Evolutionary conservation across 1,140 invertebrate species (phyloP).

Genomic region (Bombus affinis): DNA sequence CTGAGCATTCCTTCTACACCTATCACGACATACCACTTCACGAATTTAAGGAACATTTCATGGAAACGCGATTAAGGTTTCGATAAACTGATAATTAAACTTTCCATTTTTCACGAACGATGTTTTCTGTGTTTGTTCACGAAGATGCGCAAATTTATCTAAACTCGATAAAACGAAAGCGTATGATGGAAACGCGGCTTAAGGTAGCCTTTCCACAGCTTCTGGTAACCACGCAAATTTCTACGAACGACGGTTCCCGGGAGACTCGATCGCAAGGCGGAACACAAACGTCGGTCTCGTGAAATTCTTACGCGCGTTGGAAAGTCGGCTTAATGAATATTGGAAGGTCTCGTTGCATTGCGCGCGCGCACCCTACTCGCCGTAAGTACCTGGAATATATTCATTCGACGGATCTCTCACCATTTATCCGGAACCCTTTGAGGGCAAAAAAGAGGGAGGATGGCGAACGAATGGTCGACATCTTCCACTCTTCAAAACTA

Average conservation of each 20-base stretch:
- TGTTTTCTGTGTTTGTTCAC: neutral
- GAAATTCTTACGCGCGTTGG: neutral
- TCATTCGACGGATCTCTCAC: neutral
- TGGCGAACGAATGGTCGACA: too few relatives aligned
- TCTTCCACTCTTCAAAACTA: neutral
- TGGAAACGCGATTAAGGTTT: neutral
- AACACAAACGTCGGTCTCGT: neutral
- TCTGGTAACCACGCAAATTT: neutral
- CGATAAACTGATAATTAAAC: neutral
- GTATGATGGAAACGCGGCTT: too few relatives aligned
- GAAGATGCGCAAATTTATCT: neutral
- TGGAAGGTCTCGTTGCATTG: neutral
- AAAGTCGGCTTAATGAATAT: constrained; percentile 8
- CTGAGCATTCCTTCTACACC: too few relatives aligned
- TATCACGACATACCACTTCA: too few relatives aligned
- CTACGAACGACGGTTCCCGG: neutral
- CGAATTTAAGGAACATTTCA: neutral
- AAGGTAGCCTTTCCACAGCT: too few relatives aligned
- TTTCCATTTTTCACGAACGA: neutral
- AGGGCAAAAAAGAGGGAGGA: neutral
- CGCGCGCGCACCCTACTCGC: neutral
- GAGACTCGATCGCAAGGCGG: neutral
- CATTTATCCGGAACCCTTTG: constrained; percentile 13
- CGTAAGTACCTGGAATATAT: neutral
- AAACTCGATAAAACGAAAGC: neutral